Base-by-base conservation (phyloP, 1,140 invertebrate species). In the Drosophila ambigua region DNA sequence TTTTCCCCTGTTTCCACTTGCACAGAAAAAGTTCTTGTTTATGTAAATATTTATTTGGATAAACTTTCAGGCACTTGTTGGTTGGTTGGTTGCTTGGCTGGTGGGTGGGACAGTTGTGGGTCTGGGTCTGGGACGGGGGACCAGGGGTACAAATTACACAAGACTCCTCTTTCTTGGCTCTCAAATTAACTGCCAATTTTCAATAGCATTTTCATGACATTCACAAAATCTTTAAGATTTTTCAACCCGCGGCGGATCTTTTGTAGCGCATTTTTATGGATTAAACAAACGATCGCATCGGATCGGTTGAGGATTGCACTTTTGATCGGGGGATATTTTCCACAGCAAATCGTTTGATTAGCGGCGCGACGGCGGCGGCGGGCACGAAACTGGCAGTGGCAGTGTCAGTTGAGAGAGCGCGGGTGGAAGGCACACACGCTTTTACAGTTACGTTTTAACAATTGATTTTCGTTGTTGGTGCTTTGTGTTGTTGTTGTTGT, bases 361-460 rank as follows among this genome's bases (percentile, higher is more conserved):
- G 78, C 49, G 61, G 61, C 77, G 73, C 49, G 23, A 54, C 24
- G 53, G 43, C 46, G 44, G 24, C 8, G 39, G 48, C 26, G 46
- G 46, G 57, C 53, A 51, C 60, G 49, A 23, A 15, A 26, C 15
- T 11, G 57, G 45, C 24, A 24, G 31, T 15, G 11, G 48, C 11
- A 23, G n/a, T 41, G 59, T 51, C 50, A 43, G 72, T 39, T 55
- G 48, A 46, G 71, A 49, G 54, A 54, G 41, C 67, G 60, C 64
- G 60, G 77, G 73, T 63, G 58, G 77, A 64, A 67, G 62, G 41
- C 45, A 72, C 71, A 55, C 77, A 39, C 80, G 79, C 77, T 63
- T 48, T 68, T 72, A 71, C 79, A 79, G 72, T 79, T 72, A 73
- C 67, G 72, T 72, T 83, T 52, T n/a, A 35, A 62, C 59, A 75